Evolutionary conservation across 2,797 vertebrate genomes (phyloP).

Genomic region (Platalea minor): DNA sequence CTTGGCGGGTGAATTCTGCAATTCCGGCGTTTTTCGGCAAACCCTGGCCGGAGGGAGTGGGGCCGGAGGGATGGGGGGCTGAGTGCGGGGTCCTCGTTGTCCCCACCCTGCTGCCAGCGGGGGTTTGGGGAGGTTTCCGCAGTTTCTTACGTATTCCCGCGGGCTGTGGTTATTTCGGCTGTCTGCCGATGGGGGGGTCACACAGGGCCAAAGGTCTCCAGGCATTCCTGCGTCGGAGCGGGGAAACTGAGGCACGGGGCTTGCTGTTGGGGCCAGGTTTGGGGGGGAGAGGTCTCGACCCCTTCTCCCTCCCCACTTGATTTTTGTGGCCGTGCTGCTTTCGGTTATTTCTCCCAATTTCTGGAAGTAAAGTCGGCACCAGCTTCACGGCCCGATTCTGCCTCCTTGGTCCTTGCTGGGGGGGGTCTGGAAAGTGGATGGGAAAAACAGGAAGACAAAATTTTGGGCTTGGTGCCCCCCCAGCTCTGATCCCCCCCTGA

Average conservation of each 20-base stretch:
- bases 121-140: background rate
- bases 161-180: background rate
- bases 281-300: accelerated
- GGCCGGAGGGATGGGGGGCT: background rate
- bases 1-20: background rate
- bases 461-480: background rate
- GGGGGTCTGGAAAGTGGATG: background rate
- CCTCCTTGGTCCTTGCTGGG: background rate
- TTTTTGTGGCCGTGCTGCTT: background rate
- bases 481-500: background rate
- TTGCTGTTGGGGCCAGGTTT: background rate
- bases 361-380: background rate
- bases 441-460: background rate
- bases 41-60: background rate
- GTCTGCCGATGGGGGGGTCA: background rate
- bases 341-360: background rate
- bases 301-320: background rate
- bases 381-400: background rate
- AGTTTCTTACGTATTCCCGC: background rate
- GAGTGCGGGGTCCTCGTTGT: background rate
- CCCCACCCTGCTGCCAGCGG: background rate
- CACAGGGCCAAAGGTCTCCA: accelerated
- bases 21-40: background rate
- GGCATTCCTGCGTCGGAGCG: background rate
- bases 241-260: background rate